phyloP scores from a whole-genome alignment of 1,140 invertebrate genomes.

The Diorhabda sublineata region DNA sequence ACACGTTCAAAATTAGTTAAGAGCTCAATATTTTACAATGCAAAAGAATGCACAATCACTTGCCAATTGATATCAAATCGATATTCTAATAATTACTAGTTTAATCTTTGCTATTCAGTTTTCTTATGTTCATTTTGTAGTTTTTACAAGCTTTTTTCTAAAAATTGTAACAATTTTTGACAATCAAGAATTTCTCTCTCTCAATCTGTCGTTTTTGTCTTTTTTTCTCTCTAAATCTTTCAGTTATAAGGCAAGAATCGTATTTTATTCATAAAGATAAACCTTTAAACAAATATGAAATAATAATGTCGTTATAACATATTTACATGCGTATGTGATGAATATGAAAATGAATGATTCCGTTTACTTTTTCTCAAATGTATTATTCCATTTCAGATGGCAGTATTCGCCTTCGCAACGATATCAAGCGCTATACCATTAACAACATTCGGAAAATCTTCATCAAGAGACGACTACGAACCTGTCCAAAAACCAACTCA shows the following conservation, averaged over 20 bases:
- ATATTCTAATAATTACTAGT: no score
- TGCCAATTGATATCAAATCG: no score
- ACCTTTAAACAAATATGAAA: neutral
- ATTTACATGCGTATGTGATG: neutral
- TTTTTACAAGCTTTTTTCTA: no score
- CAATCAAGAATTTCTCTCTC: no score
- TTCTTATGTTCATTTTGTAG: no score
- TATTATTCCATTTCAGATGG: conserved; percentile 15
- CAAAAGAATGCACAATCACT: no score
- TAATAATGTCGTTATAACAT: neutral
- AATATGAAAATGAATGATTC: neutral
- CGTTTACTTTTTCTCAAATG: neutral
- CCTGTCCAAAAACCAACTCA: conserved; percentile 4
- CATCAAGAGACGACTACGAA: conserved; percentile 5
- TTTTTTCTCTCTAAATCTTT: no score
- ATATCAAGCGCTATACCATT: conserved; percentile 18
- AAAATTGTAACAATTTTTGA: no score
- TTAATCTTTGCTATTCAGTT: no score
- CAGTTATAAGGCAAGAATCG: neutral
- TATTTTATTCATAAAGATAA: neutral
- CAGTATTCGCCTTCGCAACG: conserved; percentile 23
- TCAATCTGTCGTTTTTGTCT: no score
- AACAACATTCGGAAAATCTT: conserved; percentile 6
- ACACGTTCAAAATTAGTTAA: no score
- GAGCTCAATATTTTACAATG: no score